Evolutionary conservation across 2,797 vertebrate genomes (phyloP).

Genomic region (Nannoperca australis): DNA sequence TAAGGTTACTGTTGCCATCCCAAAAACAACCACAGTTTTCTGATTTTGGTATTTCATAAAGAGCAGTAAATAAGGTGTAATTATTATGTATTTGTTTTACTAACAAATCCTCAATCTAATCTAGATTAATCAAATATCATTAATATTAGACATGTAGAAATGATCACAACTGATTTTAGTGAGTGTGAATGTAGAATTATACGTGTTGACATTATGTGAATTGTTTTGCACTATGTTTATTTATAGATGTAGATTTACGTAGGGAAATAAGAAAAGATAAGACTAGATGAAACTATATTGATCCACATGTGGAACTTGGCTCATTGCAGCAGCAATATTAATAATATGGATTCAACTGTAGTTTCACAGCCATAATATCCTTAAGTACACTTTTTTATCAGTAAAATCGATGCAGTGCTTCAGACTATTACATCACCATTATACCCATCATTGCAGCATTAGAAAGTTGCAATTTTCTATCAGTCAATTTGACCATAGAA

Average conservation of each 20-base stretch:
- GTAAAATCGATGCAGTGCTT: neutral
- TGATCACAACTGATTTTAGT: neutral
- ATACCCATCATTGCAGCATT: neutral
- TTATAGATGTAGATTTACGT: neutral
- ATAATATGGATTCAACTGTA: neutral
- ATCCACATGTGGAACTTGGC: neutral
- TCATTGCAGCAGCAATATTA: neutral
- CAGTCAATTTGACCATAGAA: constrained; percentile 33
- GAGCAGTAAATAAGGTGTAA: no score
- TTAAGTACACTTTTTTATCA: constrained; percentile 7
- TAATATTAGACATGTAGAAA: neutral
- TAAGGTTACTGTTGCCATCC: no score
- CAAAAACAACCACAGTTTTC: no score
- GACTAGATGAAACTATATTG: neutral
- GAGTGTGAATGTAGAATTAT: neutral
- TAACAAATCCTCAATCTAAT: neutral
- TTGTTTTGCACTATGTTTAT: constrained; percentile 6
- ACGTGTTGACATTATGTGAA: neutral
- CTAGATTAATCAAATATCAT: neutral
- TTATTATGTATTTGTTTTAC: no score
- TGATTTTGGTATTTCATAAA: no score
- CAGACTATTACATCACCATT: constrained; percentile 1
- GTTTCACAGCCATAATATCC: constrained; percentile 16
- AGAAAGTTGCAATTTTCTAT: constrained; percentile 17
- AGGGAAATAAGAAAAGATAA: neutral